Evolutionary conservation across 2,797 vertebrate genomes (phyloP), one percentile per base, ranked within the genome.

Genomic region (Odontamblyopus rebecca): DNA sequence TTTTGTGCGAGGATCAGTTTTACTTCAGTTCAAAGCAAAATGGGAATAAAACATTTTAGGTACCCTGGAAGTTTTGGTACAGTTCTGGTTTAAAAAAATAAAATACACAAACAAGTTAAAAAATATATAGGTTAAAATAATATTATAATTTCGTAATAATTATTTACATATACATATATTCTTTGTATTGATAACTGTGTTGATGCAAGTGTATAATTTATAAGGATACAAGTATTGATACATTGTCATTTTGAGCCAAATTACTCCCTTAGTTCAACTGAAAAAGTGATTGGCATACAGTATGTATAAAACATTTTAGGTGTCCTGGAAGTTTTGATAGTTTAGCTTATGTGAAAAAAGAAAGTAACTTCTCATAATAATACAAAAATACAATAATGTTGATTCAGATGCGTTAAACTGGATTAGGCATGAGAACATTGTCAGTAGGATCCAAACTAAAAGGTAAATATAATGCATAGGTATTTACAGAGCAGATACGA

Each of bases 361-460:
- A 44, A 44, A 44, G 12, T 3, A 13, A 35, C 7, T 44, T 44
- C 41, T 13, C 1, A 44, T 44, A 44, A 44, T 44, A 44, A 44
- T 44, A 44, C 41, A 44, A 44, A 44, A 44, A 56, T 26, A 54
- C 2, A 0, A 4, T 26, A 27, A 57, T 57, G 23, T 57, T 9
- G 11, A 57, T 60, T 60, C 29, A 60, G 27, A 13, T 27, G 11
- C 13, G 13, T 30, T 30, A 30, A 29, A 59, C 12, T 27, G 18
- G 0, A 11, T 57, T 41, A 6, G 50, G 76, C 77, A 86, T 84
- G 77, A 86, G 70, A 82, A 74, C 70, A 51, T 68, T 82, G 63
- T 38, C 35, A 38, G 35, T 38, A 38, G 8, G 35, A 38, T 38
- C 35, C 35, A 38, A 38, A 38, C 7, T 38, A 38, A 38, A 38